Conservation (phyloP, 2,888 invertebrate genomes). For the Crioceris asparagi region DNA sequence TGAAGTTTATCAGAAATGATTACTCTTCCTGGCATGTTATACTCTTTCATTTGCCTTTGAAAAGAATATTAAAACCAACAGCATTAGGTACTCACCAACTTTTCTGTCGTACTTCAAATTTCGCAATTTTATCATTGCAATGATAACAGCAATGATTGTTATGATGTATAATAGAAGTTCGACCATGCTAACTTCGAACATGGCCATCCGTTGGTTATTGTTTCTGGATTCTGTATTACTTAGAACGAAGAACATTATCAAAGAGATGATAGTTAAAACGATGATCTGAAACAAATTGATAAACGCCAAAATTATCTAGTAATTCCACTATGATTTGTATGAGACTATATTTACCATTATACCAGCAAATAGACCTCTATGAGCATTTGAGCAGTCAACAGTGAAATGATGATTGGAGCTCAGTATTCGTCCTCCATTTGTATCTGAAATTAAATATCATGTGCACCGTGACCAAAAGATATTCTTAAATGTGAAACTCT, state of each 20-base stretch:
- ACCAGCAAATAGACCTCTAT: conserved; percentile 80
- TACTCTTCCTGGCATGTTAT: too few relatives aligned
- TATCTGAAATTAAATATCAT: conserved; percentile 17
- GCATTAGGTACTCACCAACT: conserved; percentile 22
- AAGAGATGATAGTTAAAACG: conserved; percentile 81
- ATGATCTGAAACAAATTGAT: conserved; percentile 29
- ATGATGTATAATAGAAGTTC: conserved; percentile 78
- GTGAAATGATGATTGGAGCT: conserved; percentile 77
- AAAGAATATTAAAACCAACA: too few relatives aligned
- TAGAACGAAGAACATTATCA: conserved; percentile 30
- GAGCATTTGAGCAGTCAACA: conserved; percentile 88
- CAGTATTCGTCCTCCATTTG: conserved; percentile 27
- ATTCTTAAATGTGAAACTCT: too few relatives aligned
- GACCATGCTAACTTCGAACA: conserved; percentile 54
- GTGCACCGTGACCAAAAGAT: too few relatives aligned
- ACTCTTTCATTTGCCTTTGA: too few relatives aligned
- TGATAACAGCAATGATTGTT: conserved; percentile 73
- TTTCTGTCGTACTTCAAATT: conserved; percentile 72
- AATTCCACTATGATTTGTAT: background rate
- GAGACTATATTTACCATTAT: conserved; percentile 13
- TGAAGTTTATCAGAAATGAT: too few relatives aligned
- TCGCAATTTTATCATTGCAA: conserved; percentile 81
- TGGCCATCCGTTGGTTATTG: conserved; percentile 10
- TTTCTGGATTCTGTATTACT: conserved; percentile 14
- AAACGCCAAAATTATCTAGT: background rate